Evolutionary conservation across 2,113 vertebrate species (phyloP).

Genomic region (Bos taurus): ARS-UCD2.0 NC_037332.1:30075501-30076000

Average conservation of each 20-base stretch:
- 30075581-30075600: not conserved
- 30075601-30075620: not conserved
- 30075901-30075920: not conserved
- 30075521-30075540: not conserved
- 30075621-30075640: not conserved
- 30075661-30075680: not conserved
- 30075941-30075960: slow-evolving; percentile 26
- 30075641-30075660: not conserved
- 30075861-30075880: not conserved
- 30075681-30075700: not conserved
- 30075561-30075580: not conserved
- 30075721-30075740: not conserved
- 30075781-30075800: not conserved
- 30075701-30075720: not conserved
- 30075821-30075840: not conserved
- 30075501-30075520: not conserved
- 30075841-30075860: not conserved
- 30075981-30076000: not conserved
- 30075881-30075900: not conserved
- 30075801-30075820: not conserved
- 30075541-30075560: not conserved
- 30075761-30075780: not conserved
- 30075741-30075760: not conserved
- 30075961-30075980: not conserved
- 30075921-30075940: not conserved